A percentile compares a stretch with the other conserved stretches of the same genome.
phyloP scores from a whole-genome alignment of 2,113 vertebrate genomes.

The Spea multiplicata region DNA sequence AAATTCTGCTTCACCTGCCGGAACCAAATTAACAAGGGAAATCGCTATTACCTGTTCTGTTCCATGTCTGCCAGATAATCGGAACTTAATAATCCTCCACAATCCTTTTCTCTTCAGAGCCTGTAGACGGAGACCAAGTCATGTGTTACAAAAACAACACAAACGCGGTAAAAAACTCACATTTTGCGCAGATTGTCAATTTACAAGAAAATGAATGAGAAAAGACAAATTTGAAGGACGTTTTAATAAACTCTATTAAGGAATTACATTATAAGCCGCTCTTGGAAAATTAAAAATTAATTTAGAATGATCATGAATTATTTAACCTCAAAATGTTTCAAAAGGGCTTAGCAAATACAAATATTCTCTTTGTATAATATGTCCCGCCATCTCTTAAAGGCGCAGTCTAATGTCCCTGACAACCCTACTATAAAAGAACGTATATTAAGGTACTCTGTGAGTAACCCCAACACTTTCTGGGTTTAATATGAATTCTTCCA shows the following conservation, averaged over 20 bases:
- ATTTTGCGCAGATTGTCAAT: not conserved
- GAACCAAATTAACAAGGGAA: conserved; percentile 26
- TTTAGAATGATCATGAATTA: conserved; percentile 11
- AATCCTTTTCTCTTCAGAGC: conserved; percentile 82
- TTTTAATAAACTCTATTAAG: conserved; percentile 19
- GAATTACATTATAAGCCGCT: conserved; percentile 18
- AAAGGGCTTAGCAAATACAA: not conserved
- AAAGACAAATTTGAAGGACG: not conserved
- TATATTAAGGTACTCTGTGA: no score
- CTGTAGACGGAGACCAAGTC: conserved; percentile 59
- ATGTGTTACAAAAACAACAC: conserved; percentile 24
- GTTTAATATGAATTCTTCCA: no score
- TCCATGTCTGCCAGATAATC: conserved; percentile 72
- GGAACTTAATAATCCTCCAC: conserved; percentile 79
- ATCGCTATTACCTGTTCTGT: conserved; percentile 80
- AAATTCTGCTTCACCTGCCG: conserved; percentile 3
- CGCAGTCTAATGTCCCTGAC: no score
- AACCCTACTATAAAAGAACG: no score
- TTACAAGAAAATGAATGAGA: not conserved
- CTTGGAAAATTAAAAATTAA: conserved; percentile 3
- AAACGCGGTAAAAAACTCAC: conserved; percentile 3
- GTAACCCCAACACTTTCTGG: no score
- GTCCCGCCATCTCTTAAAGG: no score
- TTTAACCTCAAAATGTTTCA: no score
- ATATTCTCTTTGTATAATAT: not conserved